Conservation (phyloP, 2,888 invertebrate genomes). For the Nycteola revayana region DNA sequence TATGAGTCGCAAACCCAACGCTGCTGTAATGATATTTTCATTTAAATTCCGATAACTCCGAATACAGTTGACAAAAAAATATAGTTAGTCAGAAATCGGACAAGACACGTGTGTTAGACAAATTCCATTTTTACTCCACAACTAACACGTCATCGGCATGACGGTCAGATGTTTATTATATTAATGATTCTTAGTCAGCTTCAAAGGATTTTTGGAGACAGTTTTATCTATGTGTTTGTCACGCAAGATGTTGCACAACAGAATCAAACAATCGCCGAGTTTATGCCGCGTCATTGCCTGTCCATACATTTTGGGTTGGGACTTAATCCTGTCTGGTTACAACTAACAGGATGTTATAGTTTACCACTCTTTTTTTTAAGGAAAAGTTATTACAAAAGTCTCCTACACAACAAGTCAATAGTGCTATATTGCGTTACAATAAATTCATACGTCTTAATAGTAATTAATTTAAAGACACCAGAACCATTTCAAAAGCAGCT, state of each 20-base stretch:
- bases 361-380: conserved; percentile 8
- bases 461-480: too few relatives aligned
- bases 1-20: too few relatives aligned
- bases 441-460: too few relatives aligned
- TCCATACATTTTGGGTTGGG: conserved; percentile 69
- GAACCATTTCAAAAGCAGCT: too few relatives aligned
- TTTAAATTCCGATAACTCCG: too few relatives aligned
- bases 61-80: conserved; percentile 6
- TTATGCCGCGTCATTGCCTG: conserved; percentile 64
- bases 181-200: conserved; percentile 63
- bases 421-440: too few relatives aligned
- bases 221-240: conserved; percentile 70
- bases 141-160: conserved; percentile 49
- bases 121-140: conserved; percentile 47
- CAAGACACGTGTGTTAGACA: conserved; percentile 49
- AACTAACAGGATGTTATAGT: conserved; percentile 51
- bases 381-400: too few relatives aligned
- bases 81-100: conserved; percentile 22
- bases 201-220: conserved; percentile 70
- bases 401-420: too few relatives aligned
- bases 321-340: conserved; percentile 54
- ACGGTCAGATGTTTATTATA: conserved; percentile 63
- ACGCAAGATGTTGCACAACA: conserved; percentile 75
- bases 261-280: conserved; percentile 50
- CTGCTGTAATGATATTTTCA: too few relatives aligned